Base-by-base conservation (phyloP, 2,797 vertebrate species). In the Emys orbicularis region DNA sequence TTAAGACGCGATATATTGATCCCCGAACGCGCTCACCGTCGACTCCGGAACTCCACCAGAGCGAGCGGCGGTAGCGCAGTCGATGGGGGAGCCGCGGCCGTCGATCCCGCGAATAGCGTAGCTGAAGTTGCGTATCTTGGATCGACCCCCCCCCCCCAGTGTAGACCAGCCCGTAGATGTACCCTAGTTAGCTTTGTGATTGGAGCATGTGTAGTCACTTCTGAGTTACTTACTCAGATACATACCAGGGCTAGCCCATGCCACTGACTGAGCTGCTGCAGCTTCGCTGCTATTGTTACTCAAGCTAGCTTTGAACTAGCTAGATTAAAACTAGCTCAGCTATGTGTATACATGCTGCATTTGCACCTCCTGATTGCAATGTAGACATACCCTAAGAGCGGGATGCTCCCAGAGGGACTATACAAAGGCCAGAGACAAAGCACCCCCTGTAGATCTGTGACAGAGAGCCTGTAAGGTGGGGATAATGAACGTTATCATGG, bases 361-460 rank as follows among this genome's bases (percentile, higher is more conserved):
- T 68, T 21, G n/a, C n/a, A 37, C 29, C 59, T 61, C 15, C 59
- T 61, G 31, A 54, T 25, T 25, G 54, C 54, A 54, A 31, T 34
- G 25, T 15, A 61, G 59, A 61, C 11, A 7, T 21, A n/a, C 61
- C 59, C 16, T 89, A 86, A 52, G 65, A 79, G 41, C 29, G 13
- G 3, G 10, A 18, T 1, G 0, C 76, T 96, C n/a, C 21, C 44
- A 79, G 86, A 86, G 76, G 44, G 25, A 9, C 8, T 65, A 61
- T 16, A 6, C 31, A 29, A 84, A 44, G 15, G 18, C 12, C 31
- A 37, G 90, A 52, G 50, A 1, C 6, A 53, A 41, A 68, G 8
- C 0, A 0, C 4, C 34, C 21, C 61, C 49, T 88, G 15, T 49
- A 44, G 3, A 0, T 47, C 88, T 59, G 12, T 53, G 21, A 4